These are phyloP conservation scores for Enteromius anoplus DNA, from an alignment of 2,797 vertebrate genomes.

Conservation along the genomic window DNA sequence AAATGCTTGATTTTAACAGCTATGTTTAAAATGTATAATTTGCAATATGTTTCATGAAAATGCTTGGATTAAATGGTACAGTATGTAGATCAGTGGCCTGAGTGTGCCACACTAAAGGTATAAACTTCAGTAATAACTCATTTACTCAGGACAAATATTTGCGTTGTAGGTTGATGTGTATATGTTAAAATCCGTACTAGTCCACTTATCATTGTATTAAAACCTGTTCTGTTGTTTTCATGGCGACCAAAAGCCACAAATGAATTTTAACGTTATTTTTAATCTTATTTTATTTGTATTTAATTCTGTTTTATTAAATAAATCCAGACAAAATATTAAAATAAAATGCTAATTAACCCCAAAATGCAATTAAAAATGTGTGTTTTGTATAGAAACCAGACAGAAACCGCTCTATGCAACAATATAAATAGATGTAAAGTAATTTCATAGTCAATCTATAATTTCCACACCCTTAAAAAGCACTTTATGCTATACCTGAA, in stretches of 20 bases:
- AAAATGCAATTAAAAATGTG: neutral
- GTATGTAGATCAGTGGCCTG: neutral
- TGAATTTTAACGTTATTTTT: too few species aligned
- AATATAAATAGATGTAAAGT: neutral
- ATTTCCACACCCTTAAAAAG: neutral
- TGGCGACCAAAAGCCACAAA: neutral
- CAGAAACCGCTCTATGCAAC: neutral
- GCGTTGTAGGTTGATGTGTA: neutral
- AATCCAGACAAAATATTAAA: neutral
- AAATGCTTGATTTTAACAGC: neutral
- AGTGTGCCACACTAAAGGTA: neutral
- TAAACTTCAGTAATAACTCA: neutral
- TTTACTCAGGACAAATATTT: slow-evolving; percentile 10
- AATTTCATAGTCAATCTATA: neutral
- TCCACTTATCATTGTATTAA: neutral
- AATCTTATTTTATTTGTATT: neutral
- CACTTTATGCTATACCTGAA: neutral
- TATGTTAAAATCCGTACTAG: neutral
- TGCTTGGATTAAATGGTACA: neutral
- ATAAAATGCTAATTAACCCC: neutral
- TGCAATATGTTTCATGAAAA: neutral
- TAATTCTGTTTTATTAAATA: neutral
- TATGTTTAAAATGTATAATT: neutral
- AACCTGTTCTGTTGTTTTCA: neutral
- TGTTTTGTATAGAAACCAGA: neutral